These are phyloP conservation scores for Orussus abietinus DNA, from an alignment of 1,140 invertebrate genomes.

Conservation along the genomic window DNA sequence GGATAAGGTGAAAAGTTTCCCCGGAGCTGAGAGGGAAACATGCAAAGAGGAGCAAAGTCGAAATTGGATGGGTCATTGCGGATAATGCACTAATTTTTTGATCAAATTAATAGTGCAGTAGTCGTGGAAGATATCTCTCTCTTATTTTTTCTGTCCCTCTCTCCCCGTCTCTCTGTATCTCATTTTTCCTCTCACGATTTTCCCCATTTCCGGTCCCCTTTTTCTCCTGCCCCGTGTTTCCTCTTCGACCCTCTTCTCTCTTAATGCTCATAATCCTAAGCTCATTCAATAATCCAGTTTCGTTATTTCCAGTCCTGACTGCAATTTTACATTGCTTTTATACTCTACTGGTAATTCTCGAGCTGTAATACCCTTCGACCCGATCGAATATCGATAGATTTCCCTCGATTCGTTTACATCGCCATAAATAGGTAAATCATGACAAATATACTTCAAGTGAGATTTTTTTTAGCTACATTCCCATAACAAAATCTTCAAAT, in stretches of 20 bases:
- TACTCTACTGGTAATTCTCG: too few relatives aligned
- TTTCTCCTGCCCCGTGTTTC: not conserved
- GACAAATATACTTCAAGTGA: too few relatives aligned
- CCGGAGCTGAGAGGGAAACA: not conserved
- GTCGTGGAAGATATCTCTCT: conserved; percentile 7
- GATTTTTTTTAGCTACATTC: too few relatives aligned
- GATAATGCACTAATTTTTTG: conserved; percentile 16
- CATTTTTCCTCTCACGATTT: not conserved
- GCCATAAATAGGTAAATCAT: too few relatives aligned
- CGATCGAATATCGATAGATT: too few relatives aligned
- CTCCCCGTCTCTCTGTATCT: conserved; percentile 1
- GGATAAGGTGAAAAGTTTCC: not conserved
- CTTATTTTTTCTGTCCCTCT: not conserved
- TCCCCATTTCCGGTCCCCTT: not conserved
- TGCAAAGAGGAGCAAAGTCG: not conserved
- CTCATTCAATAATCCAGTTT: too few relatives aligned
- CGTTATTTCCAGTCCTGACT: too few relatives aligned
- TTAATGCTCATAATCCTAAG: too few relatives aligned
- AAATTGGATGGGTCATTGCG: not conserved
- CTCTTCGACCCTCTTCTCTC: conserved; percentile 10
- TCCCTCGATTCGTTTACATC: too few relatives aligned
- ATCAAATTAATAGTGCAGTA: conserved; percentile 10
- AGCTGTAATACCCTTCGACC: too few relatives aligned
- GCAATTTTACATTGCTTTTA: too few relatives aligned
- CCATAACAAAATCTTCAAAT: too few relatives aligned